Evolutionary conservation across 2,888 invertebrate genomes (phyloP).

Genomic region (Dryocosmus kuriphilus): DNA sequence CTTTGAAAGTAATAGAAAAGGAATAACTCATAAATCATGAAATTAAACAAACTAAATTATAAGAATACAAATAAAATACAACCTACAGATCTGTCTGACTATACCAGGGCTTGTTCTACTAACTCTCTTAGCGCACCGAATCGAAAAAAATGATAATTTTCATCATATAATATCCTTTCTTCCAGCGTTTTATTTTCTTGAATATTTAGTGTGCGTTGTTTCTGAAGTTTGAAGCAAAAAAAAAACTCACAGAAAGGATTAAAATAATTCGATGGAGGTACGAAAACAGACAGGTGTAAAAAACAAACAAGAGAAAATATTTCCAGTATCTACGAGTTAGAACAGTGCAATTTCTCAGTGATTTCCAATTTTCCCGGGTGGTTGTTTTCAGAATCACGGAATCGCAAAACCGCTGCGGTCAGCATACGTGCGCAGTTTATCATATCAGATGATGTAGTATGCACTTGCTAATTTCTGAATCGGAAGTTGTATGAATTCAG

Average conservation of each 20-base stretch:
- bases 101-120: too few species aligned
- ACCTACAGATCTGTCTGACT: too few species aligned
- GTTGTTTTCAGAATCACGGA: conserved; percentile 53
- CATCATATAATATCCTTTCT: too few species aligned
- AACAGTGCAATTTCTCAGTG: conserved; percentile 58
- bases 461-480: neutral
- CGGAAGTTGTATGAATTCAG: neutral
- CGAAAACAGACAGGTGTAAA: neutral
- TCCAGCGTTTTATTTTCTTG: too few species aligned
- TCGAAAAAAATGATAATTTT: too few species aligned
- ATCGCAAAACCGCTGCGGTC: conserved; percentile 60
- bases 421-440: conserved; percentile 47
- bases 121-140: too few species aligned
- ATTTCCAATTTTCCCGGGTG: conserved; percentile 69
- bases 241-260: neutral
- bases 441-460: conserved; percentile 17
- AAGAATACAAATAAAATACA: too few species aligned
- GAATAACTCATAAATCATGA: too few species aligned
- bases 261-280: neutral
- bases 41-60: too few species aligned
- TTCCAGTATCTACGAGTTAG: neutral
- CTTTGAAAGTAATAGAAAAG: too few species aligned
- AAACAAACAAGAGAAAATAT: neutral
- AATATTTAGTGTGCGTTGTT: too few species aligned
- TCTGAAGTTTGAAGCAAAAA: too few species aligned